Evolutionary conservation across 2,113 vertebrate species (phyloP).

Genomic region (Semnopithecus entellus): DNA sequence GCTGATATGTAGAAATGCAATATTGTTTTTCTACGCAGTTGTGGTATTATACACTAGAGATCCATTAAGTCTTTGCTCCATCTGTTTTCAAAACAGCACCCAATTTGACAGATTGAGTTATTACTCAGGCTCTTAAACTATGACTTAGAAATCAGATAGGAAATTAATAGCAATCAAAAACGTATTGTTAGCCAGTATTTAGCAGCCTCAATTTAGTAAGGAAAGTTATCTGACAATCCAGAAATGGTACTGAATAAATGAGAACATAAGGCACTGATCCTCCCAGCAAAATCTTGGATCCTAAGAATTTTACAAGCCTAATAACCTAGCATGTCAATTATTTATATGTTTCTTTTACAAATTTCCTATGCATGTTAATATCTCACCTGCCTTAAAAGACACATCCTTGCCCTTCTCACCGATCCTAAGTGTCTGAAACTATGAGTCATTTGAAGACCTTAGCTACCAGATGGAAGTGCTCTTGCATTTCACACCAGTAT

Average conservation of each 20-base stretch:
- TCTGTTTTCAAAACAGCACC: neutral
- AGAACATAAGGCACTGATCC: neutral
- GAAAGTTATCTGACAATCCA: neutral
- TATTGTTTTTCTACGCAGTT: neutral
- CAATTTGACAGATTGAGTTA: neutral
- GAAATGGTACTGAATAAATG: neutral
- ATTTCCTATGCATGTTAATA: neutral
- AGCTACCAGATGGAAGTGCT: neutral
- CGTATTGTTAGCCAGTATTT: neutral
- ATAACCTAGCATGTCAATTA: neutral
- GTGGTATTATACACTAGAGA: neutral
- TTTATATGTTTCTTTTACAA: neutral
- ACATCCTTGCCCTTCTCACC: neutral
- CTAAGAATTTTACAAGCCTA: neutral
- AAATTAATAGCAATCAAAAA: neutral
- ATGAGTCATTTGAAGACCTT: neutral
- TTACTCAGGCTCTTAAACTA: neutral
- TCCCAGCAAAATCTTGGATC: neutral
- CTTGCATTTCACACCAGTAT: neutral
- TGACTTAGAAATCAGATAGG: neutral
- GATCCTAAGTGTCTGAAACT: neutral
- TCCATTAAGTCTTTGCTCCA: neutral
- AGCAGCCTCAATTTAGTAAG: neutral
- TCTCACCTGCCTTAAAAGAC: neutral
- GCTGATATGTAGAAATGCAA: neutral